Percentiles rank a stretch among this genome's conserved stretches.
Evolutionary conservation across 2,888 invertebrate species (phyloP).

Genomic region (Sinotaia quadrata): DNA sequence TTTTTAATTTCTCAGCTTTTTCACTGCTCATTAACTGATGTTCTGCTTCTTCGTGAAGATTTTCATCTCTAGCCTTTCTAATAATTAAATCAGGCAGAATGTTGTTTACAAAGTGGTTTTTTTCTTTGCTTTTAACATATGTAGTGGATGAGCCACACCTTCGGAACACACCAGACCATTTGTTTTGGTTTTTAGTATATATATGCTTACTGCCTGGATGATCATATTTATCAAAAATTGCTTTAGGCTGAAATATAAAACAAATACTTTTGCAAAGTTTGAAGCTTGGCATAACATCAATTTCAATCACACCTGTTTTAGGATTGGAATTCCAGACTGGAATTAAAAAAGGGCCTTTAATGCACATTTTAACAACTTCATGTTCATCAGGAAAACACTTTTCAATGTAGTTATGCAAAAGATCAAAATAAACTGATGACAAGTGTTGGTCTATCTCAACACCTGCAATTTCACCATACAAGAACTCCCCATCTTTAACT

Average conservation of each 20-base stretch:
- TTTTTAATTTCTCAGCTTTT: slow-evolving; percentile 3
- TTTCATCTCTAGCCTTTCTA: background rate
- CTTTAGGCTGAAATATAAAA: background rate
- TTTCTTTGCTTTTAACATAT: background rate
- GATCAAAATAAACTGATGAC: background rate
- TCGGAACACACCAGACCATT: slow-evolving; percentile 4
- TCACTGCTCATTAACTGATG: background rate
- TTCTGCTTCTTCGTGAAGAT: background rate
- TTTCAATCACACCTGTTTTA: background rate
- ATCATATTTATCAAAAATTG: slow-evolving; percentile 4
- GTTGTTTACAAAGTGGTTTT: background rate
- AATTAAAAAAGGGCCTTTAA: background rate
- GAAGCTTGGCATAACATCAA: background rate
- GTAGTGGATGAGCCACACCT: slow-evolving; percentile 2
- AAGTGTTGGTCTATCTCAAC: slow-evolving; percentile 6
- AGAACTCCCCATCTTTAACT: background rate
- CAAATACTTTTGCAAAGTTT: background rate
- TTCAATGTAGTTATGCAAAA: slow-evolving; percentile 1
- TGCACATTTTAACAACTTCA: background rate
- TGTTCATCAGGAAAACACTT: background rate
- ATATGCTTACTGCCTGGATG: background rate
- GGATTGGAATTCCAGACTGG: background rate
- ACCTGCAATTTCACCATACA: slow-evolving; percentile 2
- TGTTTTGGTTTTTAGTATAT: slow-evolving; percentile 1
- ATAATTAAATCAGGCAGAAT: background rate